These are phyloP conservation scores for Pseudorhiza aurosa DNA, from an alignment of 30 jellyfish, hydroid and myxozoan species.

Conservation along the genomic window DNA sequence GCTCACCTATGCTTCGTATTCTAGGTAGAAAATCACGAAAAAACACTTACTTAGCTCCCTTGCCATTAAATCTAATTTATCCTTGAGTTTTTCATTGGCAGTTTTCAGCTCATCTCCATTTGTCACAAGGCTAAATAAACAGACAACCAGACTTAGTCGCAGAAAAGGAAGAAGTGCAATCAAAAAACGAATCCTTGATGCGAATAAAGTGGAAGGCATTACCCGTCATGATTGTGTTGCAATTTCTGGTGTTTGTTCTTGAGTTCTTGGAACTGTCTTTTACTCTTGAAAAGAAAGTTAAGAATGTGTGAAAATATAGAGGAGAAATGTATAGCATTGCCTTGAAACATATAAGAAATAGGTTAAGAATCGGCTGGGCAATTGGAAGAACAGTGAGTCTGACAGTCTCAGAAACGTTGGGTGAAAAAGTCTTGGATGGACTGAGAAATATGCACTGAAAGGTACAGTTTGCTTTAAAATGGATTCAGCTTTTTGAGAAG, in stretches of 20 bases:
- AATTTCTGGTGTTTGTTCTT: slow-evolving; percentile 60
- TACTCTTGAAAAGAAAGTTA: slow-evolving; percentile 10
- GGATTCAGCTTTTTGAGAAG: too few relatives aligned
- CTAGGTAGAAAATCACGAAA: neutral
- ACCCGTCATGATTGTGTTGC: slow-evolving; percentile 58
- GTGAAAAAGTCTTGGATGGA: too few relatives aligned
- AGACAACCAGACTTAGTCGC: neutral
- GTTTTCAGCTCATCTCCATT: slow-evolving; percentile 69
- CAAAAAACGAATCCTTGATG: too few relatives aligned
- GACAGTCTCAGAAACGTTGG: too few relatives aligned
- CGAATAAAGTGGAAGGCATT: too few relatives aligned
- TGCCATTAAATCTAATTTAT: slow-evolving; percentile 58
- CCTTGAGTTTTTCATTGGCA: slow-evolving; percentile 68
- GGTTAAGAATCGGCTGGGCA: too few relatives aligned
- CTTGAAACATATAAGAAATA: too few relatives aligned
- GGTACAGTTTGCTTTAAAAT: too few relatives aligned
- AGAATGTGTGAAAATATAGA: neutral
- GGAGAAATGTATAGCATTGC: too few relatives aligned
- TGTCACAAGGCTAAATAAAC: slow-evolving; percentile 47
- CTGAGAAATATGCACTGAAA: too few relatives aligned
- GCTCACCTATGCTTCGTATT: too few relatives aligned
- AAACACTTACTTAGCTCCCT: slow-evolving; percentile 72
- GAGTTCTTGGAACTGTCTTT: slow-evolving; percentile 55
- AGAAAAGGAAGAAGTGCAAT: neutral
- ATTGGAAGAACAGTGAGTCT: too few relatives aligned